Evolutionary conservation across 2,797 vertebrate species (phyloP).

Genomic region (Oryzias dopingdopingensis): DNA sequence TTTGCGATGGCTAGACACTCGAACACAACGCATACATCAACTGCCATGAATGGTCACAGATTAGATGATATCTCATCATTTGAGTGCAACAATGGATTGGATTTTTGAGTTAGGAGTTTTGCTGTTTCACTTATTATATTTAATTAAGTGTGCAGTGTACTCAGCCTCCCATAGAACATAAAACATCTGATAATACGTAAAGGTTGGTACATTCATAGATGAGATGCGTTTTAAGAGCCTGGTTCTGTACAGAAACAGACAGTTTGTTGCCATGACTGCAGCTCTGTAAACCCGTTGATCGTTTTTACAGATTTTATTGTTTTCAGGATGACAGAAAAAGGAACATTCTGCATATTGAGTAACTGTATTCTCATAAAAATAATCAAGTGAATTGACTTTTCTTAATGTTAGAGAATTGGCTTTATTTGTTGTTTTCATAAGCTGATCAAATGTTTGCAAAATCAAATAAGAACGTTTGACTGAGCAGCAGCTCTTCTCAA

Average conservation of each 20-base stretch:
- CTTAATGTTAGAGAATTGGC: no score
- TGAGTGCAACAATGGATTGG: conserved; percentile 15
- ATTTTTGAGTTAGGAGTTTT: conserved; percentile 6
- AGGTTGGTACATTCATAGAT: neutral
- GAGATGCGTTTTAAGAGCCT: neutral
- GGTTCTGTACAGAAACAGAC: neutral
- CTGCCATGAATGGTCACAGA: conserved; percentile 12
- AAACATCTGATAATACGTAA: neutral
- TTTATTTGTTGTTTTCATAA: no score
- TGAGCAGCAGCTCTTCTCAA: no score
- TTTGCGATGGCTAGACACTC: conserved; percentile 4
- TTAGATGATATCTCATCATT: conserved; percentile 16
- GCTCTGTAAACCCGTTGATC: neutral
- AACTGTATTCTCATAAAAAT: no score
- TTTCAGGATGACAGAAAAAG: no score
- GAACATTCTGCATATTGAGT: no score
- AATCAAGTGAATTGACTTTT: no score
- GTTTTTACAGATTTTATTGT: no score
- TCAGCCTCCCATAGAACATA: no score
- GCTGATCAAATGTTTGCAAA: no score
- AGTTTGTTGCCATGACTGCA: neutral
- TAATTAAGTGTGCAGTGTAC: neutral
- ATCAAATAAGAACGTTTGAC: no score
- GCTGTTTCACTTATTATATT: conserved; percentile 4
- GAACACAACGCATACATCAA: neutral